Conservation (phyloP, 2,797 vertebrate genomes). For the Tinamus major region DNA sequence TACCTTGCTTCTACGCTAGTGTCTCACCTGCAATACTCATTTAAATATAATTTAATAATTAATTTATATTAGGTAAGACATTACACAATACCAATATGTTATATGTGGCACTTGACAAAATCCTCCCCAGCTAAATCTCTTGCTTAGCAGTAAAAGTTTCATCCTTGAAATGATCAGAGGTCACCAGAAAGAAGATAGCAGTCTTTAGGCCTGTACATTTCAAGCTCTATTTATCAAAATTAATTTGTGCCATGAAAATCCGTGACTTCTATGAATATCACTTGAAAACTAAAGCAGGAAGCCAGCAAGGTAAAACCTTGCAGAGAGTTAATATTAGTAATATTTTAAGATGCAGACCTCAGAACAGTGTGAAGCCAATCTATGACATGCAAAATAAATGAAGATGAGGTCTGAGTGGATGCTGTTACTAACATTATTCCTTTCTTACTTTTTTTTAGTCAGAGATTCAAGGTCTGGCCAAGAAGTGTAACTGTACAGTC, state of each 20-base stretch:
- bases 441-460: slow-evolving; percentile 83
- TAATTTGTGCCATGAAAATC: background rate
- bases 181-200: background rate
- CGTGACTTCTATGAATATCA: background rate
- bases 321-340: background rate
- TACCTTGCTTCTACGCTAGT: background rate
- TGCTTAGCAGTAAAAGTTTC: background rate
- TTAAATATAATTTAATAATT: background rate
- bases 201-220: background rate
- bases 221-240: background rate
- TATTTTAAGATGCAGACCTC: background rate
- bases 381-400: background rate
- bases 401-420: background rate
- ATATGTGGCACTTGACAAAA: background rate
- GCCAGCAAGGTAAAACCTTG: background rate
- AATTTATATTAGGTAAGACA: background rate
- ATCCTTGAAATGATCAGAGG: background rate
- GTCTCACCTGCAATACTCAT: rapidly evolving
- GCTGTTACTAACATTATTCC: background rate
- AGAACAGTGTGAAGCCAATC: background rate
- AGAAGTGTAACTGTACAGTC: slow-evolving; percentile 87
- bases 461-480: slow-evolving; percentile 89
- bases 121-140: background rate
- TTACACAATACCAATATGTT: rapidly evolving
- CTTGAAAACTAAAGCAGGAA: background rate